Evolutionary conservation across 2,797 vertebrate species (phyloP).

Genomic region (Lepilemur ruficaudatus): DNA sequence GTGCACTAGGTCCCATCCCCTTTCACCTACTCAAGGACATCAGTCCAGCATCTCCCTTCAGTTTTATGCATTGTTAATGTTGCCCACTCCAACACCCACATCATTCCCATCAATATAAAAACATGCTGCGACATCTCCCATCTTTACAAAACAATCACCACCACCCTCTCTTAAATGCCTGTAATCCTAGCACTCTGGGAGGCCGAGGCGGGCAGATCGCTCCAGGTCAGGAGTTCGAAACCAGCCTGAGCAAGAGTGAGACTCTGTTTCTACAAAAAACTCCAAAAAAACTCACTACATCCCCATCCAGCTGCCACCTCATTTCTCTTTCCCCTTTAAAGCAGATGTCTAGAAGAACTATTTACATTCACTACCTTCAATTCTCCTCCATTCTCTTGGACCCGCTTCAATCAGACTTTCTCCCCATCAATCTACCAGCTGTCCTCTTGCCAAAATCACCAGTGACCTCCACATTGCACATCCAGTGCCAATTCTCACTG

Average conservation of each 20-base stretch:
- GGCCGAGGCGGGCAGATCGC: no score
- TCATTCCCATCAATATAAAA: not conserved
- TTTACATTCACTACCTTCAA: not conserved
- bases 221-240: no score
- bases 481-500: not conserved
- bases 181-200: no score
- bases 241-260: no score
- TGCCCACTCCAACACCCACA: not conserved
- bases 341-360: not conserved
- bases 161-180: not conserved
- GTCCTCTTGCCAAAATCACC: not conserved
- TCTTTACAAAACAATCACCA: not conserved
- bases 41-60: not conserved
- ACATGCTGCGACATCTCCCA: not conserved
- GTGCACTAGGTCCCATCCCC: not conserved
- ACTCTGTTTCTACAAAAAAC: no score
- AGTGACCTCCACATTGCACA: not conserved
- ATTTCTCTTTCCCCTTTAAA: not conserved
- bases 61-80: not conserved
- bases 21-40: not conserved
- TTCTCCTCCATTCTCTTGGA: not conserved
- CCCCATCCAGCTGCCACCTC: not conserved
- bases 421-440: not conserved
- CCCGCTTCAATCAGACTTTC: not conserved
- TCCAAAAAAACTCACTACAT: no score